Percentiles rank a stretch among this genome's conserved stretches.
Evolutionary conservation across 1,140 invertebrate species (phyloP).

Genomic region (Triops longicaudatus): DNA sequence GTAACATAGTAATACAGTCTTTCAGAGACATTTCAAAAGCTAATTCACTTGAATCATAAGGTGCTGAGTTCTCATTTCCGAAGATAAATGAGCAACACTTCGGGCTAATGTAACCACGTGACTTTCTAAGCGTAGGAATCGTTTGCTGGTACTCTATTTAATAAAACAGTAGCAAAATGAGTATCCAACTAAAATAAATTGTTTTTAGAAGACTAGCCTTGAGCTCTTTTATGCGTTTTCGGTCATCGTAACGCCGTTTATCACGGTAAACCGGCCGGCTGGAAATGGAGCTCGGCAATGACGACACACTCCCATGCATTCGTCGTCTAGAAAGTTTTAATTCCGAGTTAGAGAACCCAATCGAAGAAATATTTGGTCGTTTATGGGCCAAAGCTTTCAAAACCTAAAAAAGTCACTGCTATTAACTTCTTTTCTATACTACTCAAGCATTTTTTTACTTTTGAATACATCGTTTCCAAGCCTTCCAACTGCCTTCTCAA

Average conservation of each 20-base stretch:
- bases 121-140: constrained; percentile 80
- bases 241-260: constrained; percentile 46
- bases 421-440: constrained; percentile 17
- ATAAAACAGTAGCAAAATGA: constrained; percentile 28
- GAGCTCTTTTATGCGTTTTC: constrained; percentile 36
- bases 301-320: constrained; percentile 65
- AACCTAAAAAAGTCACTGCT: constrained; percentile 46
- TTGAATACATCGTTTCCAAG: constrained; percentile 79
- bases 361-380: constrained; percentile 19
- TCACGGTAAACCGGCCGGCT: constrained; percentile 53
- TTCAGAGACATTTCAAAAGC: constrained; percentile 8
- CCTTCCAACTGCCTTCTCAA: constrained; percentile 75
- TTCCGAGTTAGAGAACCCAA: neutral
- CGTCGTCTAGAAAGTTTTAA: constrained; percentile 32
- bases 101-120: constrained; percentile 84
- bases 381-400: constrained; percentile 67
- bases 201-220: constrained; percentile 15
- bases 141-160: constrained; percentile 68
- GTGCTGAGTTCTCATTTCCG: constrained; percentile 84
- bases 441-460: constrained; percentile 41
- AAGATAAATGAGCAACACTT: constrained; percentile 84
- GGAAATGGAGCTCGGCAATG: constrained; percentile 70
- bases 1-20: neutral
- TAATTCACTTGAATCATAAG: constrained; percentile 60
- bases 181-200: neutral